Base-by-base conservation (phyloP, 2,113 vertebrate species). In the Epinephelus moara region DNA sequence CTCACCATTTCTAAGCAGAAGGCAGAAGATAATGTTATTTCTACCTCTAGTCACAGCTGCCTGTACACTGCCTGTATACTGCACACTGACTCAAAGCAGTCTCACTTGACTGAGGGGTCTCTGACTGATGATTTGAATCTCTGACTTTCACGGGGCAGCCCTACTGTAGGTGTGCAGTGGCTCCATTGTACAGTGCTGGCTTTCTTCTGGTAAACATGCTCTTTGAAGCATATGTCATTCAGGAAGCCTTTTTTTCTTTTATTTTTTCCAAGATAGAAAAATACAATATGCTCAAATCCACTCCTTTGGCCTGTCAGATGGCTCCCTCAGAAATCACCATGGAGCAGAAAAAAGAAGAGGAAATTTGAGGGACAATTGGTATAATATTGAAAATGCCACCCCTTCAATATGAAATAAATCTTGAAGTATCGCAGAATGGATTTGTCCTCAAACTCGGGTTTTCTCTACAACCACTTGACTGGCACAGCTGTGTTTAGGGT, bases 401-500 rank as follows among this genome's bases (percentile, higher is more conserved):
- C 70, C 21, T 57, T 71, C 56, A 60, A 50, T 49, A 11, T 56
- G 52, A 47, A 76, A 72, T 69, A 14, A 72, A 59, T 71, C 9
- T 40, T 68, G 47, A 78, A 53, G 70, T 27, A 75, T 53, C 27
- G 50, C 57, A 76, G n/a, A 78, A 61, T 47, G 37, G 64, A 71
- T 89, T 72, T 59, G 73, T 82, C 61, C 40, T 63, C 49, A 37
- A 23, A 57, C 59, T 69, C 53, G 1, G 27, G 18, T 56, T 64
- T 62, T 42, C 53, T 76, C 56, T 27, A 25, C 27, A 68, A 45
- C 33, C 73, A 74, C 76, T 89, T 81, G 80, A 67, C 55, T 47
- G 59, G 2, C 49, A 72, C 78, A 73, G 78, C 85, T 85, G 81
- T 85, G 62, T 87, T 85, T 82, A 55, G 62, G 70, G 68, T 73